Evolutionary conservation across 2,113 vertebrate genomes (phyloP).

Genomic region (Crotophaga sulcirostris): DNA sequence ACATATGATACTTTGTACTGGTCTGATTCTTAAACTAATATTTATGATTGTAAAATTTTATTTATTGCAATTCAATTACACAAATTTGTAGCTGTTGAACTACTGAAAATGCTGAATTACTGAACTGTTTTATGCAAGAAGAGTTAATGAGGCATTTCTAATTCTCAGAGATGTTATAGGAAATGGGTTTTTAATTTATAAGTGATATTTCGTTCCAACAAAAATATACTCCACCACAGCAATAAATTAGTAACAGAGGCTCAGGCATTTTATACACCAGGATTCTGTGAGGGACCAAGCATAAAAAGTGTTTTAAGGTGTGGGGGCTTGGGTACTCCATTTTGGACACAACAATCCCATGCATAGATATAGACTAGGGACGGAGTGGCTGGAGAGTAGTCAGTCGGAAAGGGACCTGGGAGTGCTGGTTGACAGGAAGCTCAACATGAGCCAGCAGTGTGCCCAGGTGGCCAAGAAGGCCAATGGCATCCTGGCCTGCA

Average conservation of each 20-base stretch:
- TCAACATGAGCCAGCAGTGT: no score
- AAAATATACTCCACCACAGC: fast-evolving
- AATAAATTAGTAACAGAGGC: neutral
- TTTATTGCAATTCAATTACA: neutral
- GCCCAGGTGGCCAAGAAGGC: no score
- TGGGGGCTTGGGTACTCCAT: no score
- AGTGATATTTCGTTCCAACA: neutral
- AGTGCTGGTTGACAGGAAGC: no score
- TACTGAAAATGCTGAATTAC: neutral
- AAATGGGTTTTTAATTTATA: neutral
- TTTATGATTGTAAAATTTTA: neutral
- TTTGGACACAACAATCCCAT: no score
- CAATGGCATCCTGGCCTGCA: no score
- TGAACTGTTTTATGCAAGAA: neutral
- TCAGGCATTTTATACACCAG: neutral
- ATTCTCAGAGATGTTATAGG: neutral
- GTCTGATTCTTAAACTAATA: neutral
- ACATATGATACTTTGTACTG: neutral
- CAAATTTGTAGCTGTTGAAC: neutral
- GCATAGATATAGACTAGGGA: no score
- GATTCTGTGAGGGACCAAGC: neutral
- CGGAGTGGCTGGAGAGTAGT: no score
- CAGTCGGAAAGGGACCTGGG: no score
- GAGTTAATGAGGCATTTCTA: neutral
- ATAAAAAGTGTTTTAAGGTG: neutral